Percentiles rank a stretch among this genome's conserved stretches.
phyloP scores from a whole-genome alignment of 2,113 vertebrate genomes.

The Paracanthobrama guichenoti region DNA sequence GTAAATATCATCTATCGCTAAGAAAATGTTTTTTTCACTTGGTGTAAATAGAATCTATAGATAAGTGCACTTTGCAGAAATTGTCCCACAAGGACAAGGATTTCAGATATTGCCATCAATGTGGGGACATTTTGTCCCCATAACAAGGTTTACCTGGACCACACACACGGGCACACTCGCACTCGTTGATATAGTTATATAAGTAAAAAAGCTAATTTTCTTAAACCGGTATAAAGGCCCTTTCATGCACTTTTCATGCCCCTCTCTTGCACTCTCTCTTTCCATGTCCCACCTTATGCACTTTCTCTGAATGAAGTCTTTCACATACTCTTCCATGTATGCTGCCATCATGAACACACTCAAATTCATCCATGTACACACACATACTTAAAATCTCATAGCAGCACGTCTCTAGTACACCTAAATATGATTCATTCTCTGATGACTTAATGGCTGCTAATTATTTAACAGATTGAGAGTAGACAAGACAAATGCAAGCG shows the following conservation, averaged over 20 bases:
- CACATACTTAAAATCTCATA: slow-evolving; percentile 6
- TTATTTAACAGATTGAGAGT: not conserved
- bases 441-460: not conserved
- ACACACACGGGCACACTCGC: slow-evolving; percentile 26
- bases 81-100: no score
- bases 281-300: slow-evolving; percentile 23
- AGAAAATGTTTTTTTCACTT: no score
- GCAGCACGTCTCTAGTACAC: not conserved
- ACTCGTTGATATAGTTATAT: not conserved
- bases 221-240: slow-evolving; percentile 28
- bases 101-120: no score
- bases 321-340: slow-evolving; percentile 33
- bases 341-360: slow-evolving; percentile 13
- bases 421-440: not conserved
- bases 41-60: no score
- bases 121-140: no score
- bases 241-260: slow-evolving; percentile 35
- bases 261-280: slow-evolving; percentile 16
- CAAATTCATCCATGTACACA: not conserved
- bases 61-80: no score
- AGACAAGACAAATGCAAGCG: not conserved
- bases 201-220: not conserved
- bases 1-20: no score
- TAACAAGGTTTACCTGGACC: no score
- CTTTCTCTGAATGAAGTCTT: slow-evolving; percentile 46